Evolutionary conservation across 2,113 vertebrate species (phyloP).

Genomic region (Malaclemys terrapin): DNA sequence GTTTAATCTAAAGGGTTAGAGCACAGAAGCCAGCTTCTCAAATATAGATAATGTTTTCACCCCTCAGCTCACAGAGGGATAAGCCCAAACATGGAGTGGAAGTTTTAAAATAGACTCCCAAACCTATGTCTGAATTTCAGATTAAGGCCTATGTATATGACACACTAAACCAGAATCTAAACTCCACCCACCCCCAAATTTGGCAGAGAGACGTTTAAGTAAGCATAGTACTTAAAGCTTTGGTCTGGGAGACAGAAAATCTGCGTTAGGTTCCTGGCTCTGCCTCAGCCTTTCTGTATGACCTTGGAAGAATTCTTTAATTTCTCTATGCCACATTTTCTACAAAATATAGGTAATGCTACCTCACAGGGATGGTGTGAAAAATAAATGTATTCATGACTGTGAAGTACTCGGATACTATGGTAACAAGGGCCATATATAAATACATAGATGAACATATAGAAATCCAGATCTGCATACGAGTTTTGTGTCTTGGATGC

Average conservation of each 20-base stretch:
- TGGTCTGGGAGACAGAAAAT: not conserved
- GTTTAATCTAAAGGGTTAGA: not conserved
- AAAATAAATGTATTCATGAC: not conserved
- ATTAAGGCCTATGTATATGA: not conserved
- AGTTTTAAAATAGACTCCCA: not conserved
- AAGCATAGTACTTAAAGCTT: not conserved
- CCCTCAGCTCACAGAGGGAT: not conserved
- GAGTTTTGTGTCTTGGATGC: not conserved
- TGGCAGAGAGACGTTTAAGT: not conserved
- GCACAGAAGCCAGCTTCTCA: conserved; percentile 24
- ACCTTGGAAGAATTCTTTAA: not conserved
- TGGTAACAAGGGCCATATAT: not conserved
- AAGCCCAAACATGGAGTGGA: not conserved
- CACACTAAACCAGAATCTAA: not conserved
- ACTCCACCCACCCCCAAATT: not conserved
- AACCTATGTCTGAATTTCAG: not conserved
- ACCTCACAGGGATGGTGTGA: not conserved
- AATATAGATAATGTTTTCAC: not conserved
- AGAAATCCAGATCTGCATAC: not conserved
- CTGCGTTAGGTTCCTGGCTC: not conserved
- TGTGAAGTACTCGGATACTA: not conserved
- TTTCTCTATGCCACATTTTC: not conserved
- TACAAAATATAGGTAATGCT: not conserved
- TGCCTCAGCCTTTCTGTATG: not conserved
- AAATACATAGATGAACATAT: not conserved